A percentile compares a stretch with the other conserved stretches of the same genome.
phyloP scores from a whole-genome alignment of 2,888 invertebrate species.

The Lasioglossum oenotherae region DNA sequence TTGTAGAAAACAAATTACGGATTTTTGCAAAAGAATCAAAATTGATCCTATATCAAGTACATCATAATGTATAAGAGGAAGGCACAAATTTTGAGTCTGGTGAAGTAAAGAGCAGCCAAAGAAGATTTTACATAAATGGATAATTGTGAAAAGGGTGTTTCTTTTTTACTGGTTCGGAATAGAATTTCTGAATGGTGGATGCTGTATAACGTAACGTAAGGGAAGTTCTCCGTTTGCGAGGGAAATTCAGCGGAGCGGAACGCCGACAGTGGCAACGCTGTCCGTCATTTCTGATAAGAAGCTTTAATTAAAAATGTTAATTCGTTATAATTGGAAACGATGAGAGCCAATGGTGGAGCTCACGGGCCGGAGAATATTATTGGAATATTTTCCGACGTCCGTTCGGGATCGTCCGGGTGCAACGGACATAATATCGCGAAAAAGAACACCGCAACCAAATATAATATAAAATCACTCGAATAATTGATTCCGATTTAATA shows the following conservation, averaged over 20 bases:
- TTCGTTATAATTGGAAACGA: neutral
- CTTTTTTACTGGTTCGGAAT: too few relatives aligned
- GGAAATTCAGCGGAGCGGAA: neutral
- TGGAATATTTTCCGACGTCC: conserved; percentile 27
- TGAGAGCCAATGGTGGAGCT: neutral
- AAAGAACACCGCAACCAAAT: conserved; percentile 55
- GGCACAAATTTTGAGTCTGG: too few relatives aligned
- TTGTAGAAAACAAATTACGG: too few relatives aligned
- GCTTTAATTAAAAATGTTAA: conserved; percentile 17
- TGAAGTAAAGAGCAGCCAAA: too few relatives aligned
- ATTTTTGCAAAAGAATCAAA: too few relatives aligned
- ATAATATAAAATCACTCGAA: conserved; percentile 58
- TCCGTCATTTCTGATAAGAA: neutral
- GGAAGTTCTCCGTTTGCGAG: neutral
- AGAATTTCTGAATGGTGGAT: too few relatives aligned
- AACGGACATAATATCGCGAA: conserved; percentile 28
- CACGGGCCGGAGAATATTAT: conserved; percentile 9
- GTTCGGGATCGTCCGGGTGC: conserved; percentile 12
- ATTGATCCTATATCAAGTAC: too few relatives aligned
- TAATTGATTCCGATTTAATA: conserved; percentile 67
- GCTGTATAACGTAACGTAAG: too few relatives aligned
- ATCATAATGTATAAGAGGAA: too few relatives aligned
- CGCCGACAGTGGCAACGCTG: neutral
- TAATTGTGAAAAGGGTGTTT: too few relatives aligned
- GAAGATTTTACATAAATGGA: too few relatives aligned